phyloP scores from a whole-genome alignment of 2,113 vertebrate genomes.

The Carettochelys insculpta region DNA sequence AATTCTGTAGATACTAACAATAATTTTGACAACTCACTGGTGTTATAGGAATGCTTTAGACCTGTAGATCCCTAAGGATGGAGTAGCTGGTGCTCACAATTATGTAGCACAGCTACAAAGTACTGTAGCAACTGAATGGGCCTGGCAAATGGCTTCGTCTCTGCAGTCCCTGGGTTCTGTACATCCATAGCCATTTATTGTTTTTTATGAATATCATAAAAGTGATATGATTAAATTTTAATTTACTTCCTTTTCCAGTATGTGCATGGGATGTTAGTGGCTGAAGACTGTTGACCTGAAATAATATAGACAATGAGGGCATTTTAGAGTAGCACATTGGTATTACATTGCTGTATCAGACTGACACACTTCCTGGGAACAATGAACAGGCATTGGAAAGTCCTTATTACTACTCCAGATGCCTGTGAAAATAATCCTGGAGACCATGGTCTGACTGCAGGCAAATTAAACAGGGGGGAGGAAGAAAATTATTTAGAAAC shows the following conservation, averaged over 20 bases:
- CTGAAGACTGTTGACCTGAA: neutral
- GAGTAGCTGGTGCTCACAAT: neutral
- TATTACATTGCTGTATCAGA: neutral
- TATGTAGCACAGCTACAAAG: neutral
- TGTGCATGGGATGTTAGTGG: neutral
- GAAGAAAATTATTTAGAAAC: constrained; percentile 1
- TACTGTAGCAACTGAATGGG: neutral
- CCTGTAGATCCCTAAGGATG: neutral
- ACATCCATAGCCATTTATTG: neutral
- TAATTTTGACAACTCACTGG: neutral
- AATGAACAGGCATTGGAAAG: constrained; percentile 7
- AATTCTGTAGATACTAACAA: neutral
- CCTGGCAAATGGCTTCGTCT: neutral
- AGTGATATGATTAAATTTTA: neutral
- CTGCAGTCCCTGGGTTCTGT: neutral
- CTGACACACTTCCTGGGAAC: neutral
- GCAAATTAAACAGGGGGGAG: neutral
- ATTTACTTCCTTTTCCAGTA: neutral
- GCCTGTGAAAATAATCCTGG: constrained; percentile 33
- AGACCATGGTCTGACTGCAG: neutral
- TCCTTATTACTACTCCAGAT: neutral
- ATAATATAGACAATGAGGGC: neutral
- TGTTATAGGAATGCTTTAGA: rapidly evolving
- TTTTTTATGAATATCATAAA: neutral
- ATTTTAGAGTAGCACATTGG: neutral